Conservation (phyloP, 2,888 invertebrate genomes). For the Spisula subtruncata region DNA sequence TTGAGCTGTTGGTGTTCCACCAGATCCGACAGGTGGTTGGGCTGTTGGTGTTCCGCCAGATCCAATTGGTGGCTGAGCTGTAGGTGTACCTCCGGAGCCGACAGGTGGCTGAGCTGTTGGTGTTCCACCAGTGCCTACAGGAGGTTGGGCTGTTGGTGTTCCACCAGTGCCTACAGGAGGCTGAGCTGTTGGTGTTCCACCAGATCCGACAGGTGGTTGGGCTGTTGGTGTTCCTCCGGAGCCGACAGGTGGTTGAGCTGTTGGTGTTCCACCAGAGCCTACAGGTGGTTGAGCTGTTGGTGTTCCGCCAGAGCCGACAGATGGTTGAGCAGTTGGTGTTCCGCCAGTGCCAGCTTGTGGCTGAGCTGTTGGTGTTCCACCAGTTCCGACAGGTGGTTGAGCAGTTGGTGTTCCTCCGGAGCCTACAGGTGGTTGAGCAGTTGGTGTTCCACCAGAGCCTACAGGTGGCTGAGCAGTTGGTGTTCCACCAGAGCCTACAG, state of each 20-base stretch:
- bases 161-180: slow-evolving; percentile 54
- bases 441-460: slow-evolving; percentile 41
- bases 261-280: slow-evolving; percentile 55
- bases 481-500: slow-evolving; percentile 23
- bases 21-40: slow-evolving; percentile 55
- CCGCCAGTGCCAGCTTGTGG: slow-evolving; percentile 37
- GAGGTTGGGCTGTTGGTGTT: slow-evolving; percentile 63
- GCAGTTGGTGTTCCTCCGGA: slow-evolving; percentile 64
- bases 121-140: slow-evolving; percentile 37
- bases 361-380: slow-evolving; percentile 49
- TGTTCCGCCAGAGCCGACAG: slow-evolving; percentile 38
- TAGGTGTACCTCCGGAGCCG: slow-evolving; percentile 55
- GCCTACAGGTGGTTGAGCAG: slow-evolving; percentile 51
- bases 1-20: slow-evolving; percentile 63
- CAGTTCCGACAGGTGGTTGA: slow-evolving; percentile 62
- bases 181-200: slow-evolving; percentile 61
- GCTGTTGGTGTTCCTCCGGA: slow-evolving; percentile 64
- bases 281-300: slow-evolving; percentile 62
- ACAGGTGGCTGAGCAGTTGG: slow-evolving; percentile 61
- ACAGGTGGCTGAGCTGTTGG: slow-evolving; percentile 61
- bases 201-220: slow-evolving; percentile 44
- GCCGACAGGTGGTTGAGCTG: slow-evolving; percentile 56
- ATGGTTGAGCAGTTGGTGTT: slow-evolving; percentile 58
- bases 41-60: slow-evolving; percentile 62
- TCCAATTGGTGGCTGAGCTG: slow-evolving; percentile 54